Evolutionary conservation across 2,888 invertebrate species (phyloP).

Genomic region (Clivina fossor): DNA sequence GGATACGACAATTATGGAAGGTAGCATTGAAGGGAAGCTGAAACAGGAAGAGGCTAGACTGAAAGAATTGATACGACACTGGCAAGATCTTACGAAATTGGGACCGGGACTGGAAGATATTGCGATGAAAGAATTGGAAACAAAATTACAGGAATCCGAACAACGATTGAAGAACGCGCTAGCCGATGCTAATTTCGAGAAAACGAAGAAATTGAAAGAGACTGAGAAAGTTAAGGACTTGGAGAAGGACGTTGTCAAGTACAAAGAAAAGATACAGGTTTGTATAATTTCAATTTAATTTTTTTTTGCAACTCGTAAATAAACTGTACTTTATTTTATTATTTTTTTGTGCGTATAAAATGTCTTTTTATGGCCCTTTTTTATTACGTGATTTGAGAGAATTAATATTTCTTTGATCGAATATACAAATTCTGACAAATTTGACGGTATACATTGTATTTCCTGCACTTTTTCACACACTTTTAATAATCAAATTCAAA

Average conservation of each 20-base stretch:
- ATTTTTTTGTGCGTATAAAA: too few relatives aligned
- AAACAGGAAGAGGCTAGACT: slow-evolving; percentile 20
- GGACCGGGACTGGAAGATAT: not conserved
- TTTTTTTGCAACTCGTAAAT: not conserved
- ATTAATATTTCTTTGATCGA: too few relatives aligned
- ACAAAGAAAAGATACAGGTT: slow-evolving; percentile 17
- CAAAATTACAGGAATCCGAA: slow-evolving; percentile 24
- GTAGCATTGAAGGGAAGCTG: slow-evolving; percentile 9
- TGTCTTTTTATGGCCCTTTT: too few relatives aligned
- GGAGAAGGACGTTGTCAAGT: slow-evolving; percentile 13
- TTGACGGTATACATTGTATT: too few relatives aligned
- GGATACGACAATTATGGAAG: slow-evolving; percentile 1
- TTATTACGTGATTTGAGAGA: too few relatives aligned
- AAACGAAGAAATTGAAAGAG: slow-evolving; percentile 21
- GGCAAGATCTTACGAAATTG: slow-evolving; percentile 1
- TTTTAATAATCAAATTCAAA: too few relatives aligned
- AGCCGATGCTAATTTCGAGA: slow-evolving; percentile 18
- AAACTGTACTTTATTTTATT: not conserved
- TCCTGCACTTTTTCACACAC: too few relatives aligned
- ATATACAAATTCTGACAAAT: too few relatives aligned
- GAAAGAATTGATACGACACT: slow-evolving; percentile 13
- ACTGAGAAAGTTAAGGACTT: slow-evolving; percentile 12
- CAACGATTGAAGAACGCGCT: slow-evolving; percentile 16
- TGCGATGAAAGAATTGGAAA: slow-evolving; percentile 9
- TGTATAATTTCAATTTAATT: slow-evolving; percentile 1